phyloP scores from a whole-genome alignment of 2,888 invertebrate genomes.

The Abrostola triplasia region DNA sequence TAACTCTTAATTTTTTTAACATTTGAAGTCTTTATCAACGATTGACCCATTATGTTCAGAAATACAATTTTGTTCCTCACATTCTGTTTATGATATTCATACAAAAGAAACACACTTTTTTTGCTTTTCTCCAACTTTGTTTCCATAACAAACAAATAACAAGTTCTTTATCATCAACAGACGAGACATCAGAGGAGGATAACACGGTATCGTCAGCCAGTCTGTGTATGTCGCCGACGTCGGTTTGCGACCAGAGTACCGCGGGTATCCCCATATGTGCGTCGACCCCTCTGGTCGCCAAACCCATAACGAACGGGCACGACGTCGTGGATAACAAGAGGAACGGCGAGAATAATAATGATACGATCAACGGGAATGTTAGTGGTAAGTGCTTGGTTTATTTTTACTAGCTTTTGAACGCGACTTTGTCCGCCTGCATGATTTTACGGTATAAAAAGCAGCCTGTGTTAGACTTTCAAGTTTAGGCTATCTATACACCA shows the following conservation, averaged over 20 bases:
- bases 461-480: too few species aligned
- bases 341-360: slow-evolving; percentile 58
- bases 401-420: too few species aligned
- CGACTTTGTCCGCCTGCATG: too few species aligned
- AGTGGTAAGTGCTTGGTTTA: slow-evolving; percentile 63
- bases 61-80: too few species aligned
- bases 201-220: slow-evolving; percentile 82
- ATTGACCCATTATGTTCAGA: not conserved
- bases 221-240: slow-evolving; percentile 78
- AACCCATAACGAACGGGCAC: slow-evolving; percentile 70
- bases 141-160: too few species aligned
- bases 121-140: too few species aligned
- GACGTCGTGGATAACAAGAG: slow-evolving; percentile 61
- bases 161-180: slow-evolving; percentile 56
- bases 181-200: slow-evolving; percentile 75
- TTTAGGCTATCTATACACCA: too few species aligned
- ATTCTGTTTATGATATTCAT: too few species aligned
- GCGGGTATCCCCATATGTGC: slow-evolving; percentile 72
- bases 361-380: slow-evolving; percentile 77
- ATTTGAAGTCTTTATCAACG: not conserved
- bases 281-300: slow-evolving; percentile 59
- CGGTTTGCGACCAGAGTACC: slow-evolving; percentile 44
- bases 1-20: too few species aligned
- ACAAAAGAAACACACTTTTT: too few species aligned
- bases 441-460: too few species aligned